Base-by-base conservation (phyloP, 2,113 vertebrate species). In the Conger conger region DNA sequence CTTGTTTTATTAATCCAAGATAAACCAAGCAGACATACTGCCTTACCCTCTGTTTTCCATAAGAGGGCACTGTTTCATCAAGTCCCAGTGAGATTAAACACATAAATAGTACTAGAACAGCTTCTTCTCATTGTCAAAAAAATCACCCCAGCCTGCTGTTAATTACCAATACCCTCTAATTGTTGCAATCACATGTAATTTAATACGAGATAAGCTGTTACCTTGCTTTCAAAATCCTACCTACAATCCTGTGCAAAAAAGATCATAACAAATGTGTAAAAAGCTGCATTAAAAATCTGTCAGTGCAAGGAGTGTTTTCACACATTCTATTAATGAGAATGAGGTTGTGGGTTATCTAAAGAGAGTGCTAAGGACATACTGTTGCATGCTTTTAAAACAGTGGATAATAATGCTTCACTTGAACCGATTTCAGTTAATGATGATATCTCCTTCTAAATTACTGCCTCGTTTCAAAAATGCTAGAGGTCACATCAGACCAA, bases 31-130 rank as follows among this genome's bases (percentile, higher is more conserved):
- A 20, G 5, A 27, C 57, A 27, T 63, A 63, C 57, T 7, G 17
- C 53, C 9, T 36, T 79, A 50, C 13, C 18, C 81, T 50, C 86
- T 89, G 86, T 88, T 88, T 79, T 89, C 90, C 94, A 93, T 90
- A 85, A 91, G 93, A 93, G 93, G 91, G 93, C 93, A 94, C 91
- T 90, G 90, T 94, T 93, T 92, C 91, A 85, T 91, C 87, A 90
- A 93, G 91, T 89, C 92, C 91, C 83, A 87, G 79, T 82, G 84
- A 89, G 82, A 60, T 50, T 81, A 53, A 83, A 38, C 33, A 45
- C 80, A 86, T 82, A 53, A 80, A 86, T 57, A 35, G 40, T 33
- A 23, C 42, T 30, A 81, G 54, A 30, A 50, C 73, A 79, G 81
- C 57, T 38, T 33, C 77, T 20, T 15, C 33, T 76, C 42, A 9